A percentile compares a stretch with the other conserved stretches of the same genome.
These are phyloP conservation scores for Malachius bipustulatus DNA, from an alignment of 2,888 invertebrate species.

Conservation along the genomic window DNA sequence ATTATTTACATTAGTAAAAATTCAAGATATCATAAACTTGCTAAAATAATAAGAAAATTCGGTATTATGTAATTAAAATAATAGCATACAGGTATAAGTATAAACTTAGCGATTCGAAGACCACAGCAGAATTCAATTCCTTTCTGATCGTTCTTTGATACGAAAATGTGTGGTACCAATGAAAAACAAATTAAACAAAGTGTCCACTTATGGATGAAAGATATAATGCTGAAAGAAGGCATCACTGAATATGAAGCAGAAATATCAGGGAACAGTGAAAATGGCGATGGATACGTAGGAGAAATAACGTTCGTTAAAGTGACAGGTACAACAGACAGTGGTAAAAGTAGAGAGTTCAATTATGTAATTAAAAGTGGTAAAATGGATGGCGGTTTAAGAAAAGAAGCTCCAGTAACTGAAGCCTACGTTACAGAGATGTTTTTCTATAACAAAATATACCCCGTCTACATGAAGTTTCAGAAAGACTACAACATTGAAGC, in stretches of 20 bases:
- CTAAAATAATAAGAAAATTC: too few relatives aligned
- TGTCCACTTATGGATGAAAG: not conserved
- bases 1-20: too few relatives aligned
- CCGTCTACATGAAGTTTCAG: conserved; percentile 19
- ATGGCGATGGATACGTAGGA: conserved; percentile 24
- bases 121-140: too few relatives aligned
- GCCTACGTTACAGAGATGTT: conserved; percentile 15
- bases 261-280: conserved; percentile 19
- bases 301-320: conserved; percentile 23
- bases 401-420: conserved; percentile 18
- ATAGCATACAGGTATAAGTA: too few relatives aligned
- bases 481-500: conserved; percentile 13
- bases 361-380: conserved; percentile 24
- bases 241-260: conserved; percentile 16
- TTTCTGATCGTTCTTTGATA: too few relatives aligned
- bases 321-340: conserved; percentile 9
- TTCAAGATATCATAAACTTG: too few relatives aligned
- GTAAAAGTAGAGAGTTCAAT: conserved; percentile 16
- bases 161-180: too few relatives aligned
- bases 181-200: conserved; percentile 5
- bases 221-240: conserved; percentile 1
- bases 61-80: too few relatives aligned
- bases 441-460: conserved; percentile 22
- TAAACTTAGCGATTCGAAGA: too few relatives aligned
- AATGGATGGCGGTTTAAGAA: conserved; percentile 19